Percentiles rank a stretch among this genome's conserved stretches.
Conservation (phyloP, 2,888 invertebrate genomes). For the Linnaemya tessellans region DNA sequence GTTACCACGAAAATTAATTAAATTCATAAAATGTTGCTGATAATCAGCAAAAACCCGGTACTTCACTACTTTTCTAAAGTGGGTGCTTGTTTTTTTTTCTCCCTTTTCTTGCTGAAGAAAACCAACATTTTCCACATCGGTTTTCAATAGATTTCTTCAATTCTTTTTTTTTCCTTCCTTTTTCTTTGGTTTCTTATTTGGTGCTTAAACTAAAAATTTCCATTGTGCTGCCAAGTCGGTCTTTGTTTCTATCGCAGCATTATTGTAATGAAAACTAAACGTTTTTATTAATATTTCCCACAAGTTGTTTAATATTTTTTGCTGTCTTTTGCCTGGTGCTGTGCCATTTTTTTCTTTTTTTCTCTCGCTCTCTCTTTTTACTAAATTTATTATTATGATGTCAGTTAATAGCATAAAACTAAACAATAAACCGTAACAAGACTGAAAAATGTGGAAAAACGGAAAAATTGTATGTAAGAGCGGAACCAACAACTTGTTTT, state of each 20-base stretch:
- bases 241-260: background rate
- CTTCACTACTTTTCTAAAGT: conserved; percentile 18
- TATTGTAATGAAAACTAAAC: conserved; percentile 58
- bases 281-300: conserved; percentile 65
- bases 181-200: conserved; percentile 7
- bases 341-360: conserved; percentile 3
- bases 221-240: conserved; percentile 19
- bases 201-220: conserved; percentile 2
- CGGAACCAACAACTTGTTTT: conserved; percentile 51
- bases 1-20: conserved; percentile 73
- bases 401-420: conserved; percentile 60
- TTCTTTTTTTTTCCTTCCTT: background rate
- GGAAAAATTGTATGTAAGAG: conserved; percentile 51
- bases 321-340: background rate
- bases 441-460: conserved; percentile 31
- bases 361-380: background rate
- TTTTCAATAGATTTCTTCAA: conserved; percentile 41
- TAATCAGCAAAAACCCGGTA: conserved; percentile 29
- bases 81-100: background rate
- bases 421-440: conserved; percentile 29
- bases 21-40: conserved; percentile 68
- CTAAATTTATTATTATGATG: conserved; percentile 68
- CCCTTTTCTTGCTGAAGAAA: background rate
- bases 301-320: conserved; percentile 32
- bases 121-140: conserved; percentile 20